Evolutionary conservation across 2,888 invertebrate genomes (phyloP), one percentile per base, ranked within the genome.

Genomic region (Lasioglossum marginatum): DNA sequence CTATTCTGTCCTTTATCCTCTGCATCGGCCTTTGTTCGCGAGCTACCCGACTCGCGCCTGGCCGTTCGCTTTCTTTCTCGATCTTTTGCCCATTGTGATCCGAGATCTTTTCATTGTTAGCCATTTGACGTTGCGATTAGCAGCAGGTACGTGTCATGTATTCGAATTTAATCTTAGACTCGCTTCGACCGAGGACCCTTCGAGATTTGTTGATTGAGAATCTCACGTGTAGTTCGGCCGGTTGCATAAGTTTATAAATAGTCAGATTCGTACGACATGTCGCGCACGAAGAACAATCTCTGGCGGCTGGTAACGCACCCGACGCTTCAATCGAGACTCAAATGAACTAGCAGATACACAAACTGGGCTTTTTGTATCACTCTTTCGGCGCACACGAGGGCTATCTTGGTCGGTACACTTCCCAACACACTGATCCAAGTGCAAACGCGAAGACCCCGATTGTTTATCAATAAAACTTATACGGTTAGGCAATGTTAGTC

Each of bases 101-200:
- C 27, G 45, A 80, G 43, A 66, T 12, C 12, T 76, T 79, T 37
- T 70, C 85, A 81, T 89, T 88, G 16, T 91, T 86, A 63, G 89
- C 88, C 90, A 90, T 90, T 82, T 88, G 77, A 66, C 60, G 27
- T 43, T 40, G 31, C 6, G 31, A 16, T 63, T 57, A 57, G 0
- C 27, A 12, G 23, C 40, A 45, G 37, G 34, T n/a, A 16, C 63
- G 60, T 23, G 40, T 75, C 27, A n/a, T 45, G 57, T 76, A 71
- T 27, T 60, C 43, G 3, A 14, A 37, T 82, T 68, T 82, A 82
- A 83, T 73, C 73, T 77, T 83, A 68, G 83, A 77, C n/a, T 4
- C 45, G 34, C 72, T 43, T 60, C 43, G 63, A 37, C 43, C 52
- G 71, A 66, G 40, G 40, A 76, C 10, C 16, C 27, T 27, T 14